These are phyloP conservation scores for Platyura marginata DNA, from an alignment of 1,140 invertebrate genomes.

Conservation along the genomic window DNA sequence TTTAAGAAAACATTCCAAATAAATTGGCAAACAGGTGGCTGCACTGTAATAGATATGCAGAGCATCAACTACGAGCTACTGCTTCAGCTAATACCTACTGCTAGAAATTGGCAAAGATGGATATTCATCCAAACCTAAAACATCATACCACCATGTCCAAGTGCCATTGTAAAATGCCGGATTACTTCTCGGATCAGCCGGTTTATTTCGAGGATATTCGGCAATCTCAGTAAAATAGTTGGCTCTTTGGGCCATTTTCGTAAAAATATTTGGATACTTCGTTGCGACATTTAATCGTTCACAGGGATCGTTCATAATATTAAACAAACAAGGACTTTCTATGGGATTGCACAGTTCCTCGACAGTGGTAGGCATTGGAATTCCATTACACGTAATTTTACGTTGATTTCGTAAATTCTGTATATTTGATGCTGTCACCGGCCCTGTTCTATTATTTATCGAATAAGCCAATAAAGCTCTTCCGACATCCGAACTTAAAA, in stretches of 20 bases:
- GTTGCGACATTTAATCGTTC: conserved; percentile 48
- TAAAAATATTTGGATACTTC: conserved; percentile 23
- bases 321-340: conserved; percentile 46
- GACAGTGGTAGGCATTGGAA: conserved; percentile 7
- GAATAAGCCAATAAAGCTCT: conserved; percentile 1
- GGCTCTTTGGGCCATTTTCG: conserved; percentile 27
- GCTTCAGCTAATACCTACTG: too few species aligned
- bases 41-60: too few species aligned
- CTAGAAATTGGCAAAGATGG: too few species aligned
- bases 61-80: too few species aligned
- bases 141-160: conserved; percentile 30
- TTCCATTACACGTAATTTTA: background rate
- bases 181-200: conserved; percentile 31
- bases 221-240: conserved; percentile 26
- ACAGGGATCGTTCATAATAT: conserved; percentile 56
- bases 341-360: conserved; percentile 29
- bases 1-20: too few species aligned
- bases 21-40: too few species aligned
- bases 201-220: conserved; percentile 30
- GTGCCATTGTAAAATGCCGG: conserved; percentile 32
- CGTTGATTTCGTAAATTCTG: background rate
- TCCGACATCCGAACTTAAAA: conserved; percentile 30
- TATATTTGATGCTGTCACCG: conserved; percentile 13
- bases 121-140: background rate
- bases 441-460: conserved; percentile 15